Percentiles rank a stretch among this genome's conserved stretches.
These are phyloP conservation scores for Hippocampus guttulatus DNA, from an alignment of 2,113 vertebrate species.

Conservation along the genomic window DNA sequence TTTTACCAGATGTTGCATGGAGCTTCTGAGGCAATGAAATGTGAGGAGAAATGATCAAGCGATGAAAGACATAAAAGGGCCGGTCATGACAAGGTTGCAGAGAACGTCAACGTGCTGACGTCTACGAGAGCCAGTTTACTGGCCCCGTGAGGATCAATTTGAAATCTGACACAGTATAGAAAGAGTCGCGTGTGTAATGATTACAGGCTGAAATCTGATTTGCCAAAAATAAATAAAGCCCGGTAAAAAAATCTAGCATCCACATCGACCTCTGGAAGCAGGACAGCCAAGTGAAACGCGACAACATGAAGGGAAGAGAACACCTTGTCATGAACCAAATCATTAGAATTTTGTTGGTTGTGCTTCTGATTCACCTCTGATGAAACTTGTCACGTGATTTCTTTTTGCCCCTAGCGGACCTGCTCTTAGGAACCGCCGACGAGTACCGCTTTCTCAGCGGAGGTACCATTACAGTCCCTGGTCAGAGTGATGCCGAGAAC, in stretches of 20 bases:
- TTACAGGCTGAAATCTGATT: too few species aligned
- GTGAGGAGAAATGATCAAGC: constrained; percentile 49
- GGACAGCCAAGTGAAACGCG: too few species aligned
- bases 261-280: too few species aligned
- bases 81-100: too few species aligned
- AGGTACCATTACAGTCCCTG: constrained; percentile 75
- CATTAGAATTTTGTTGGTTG: not conserved
- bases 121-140: not conserved
- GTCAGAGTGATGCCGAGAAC: constrained; percentile 84
- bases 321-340: not conserved
- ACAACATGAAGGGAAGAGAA: too few species aligned
- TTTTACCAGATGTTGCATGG: constrained; percentile 86
- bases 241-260: too few species aligned
- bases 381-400: not conserved
- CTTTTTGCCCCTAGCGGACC: constrained; percentile 66
- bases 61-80: not conserved
- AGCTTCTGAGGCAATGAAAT: constrained; percentile 73
- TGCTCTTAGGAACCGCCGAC: constrained; percentile 78
- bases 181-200: too few species aligned
- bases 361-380: not conserved
- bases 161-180: not conserved
- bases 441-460: constrained; percentile 84
- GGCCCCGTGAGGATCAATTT: not conserved
- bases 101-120: too few species aligned
- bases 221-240: too few species aligned